Conservation (phyloP, 2,113 vertebrate species). For the Phrynocephalus versicolor region DNA sequence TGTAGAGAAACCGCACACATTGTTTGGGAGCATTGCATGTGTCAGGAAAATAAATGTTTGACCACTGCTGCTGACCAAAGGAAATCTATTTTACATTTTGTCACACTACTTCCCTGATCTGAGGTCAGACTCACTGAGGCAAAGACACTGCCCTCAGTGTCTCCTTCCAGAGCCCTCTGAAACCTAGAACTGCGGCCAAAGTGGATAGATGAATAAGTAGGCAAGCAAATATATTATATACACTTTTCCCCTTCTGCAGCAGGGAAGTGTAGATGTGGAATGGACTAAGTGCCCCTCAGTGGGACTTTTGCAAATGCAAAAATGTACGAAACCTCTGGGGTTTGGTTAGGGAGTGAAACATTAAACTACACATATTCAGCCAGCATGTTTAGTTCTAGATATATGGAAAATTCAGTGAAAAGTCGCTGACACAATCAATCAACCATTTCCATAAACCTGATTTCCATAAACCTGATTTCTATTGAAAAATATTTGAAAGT, state of each 20-base stretch:
- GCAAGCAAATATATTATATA: background rate
- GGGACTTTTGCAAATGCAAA: background rate
- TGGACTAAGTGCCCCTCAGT: background rate
- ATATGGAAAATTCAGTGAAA: conserved; percentile 41
- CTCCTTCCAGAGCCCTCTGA: too few relatives aligned
- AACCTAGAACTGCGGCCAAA: background rate
- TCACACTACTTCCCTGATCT: too few relatives aligned
- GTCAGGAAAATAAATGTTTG: too few relatives aligned
- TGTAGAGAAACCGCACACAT: too few relatives aligned
- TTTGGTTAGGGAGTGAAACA: background rate
- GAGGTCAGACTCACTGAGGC: too few relatives aligned
- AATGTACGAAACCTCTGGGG: background rate
- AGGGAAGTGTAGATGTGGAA: background rate
- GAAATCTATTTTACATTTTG: too few relatives aligned
- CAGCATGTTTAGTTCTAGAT: conserved; percentile 32
- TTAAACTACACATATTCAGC: conserved; percentile 30
- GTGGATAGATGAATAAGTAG: background rate
- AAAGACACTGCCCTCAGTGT: too few relatives aligned
- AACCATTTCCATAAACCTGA: conserved; percentile 26
- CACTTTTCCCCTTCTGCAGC: background rate
- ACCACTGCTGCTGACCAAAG: too few relatives aligned
- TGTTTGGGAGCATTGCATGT: too few relatives aligned
- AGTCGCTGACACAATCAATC: conserved; percentile 44
- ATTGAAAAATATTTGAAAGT: conserved; percentile 46
- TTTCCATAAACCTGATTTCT: conserved; percentile 43